Conservation (phyloP, 2,113 vertebrate species). For the Strix aluco region DNA sequence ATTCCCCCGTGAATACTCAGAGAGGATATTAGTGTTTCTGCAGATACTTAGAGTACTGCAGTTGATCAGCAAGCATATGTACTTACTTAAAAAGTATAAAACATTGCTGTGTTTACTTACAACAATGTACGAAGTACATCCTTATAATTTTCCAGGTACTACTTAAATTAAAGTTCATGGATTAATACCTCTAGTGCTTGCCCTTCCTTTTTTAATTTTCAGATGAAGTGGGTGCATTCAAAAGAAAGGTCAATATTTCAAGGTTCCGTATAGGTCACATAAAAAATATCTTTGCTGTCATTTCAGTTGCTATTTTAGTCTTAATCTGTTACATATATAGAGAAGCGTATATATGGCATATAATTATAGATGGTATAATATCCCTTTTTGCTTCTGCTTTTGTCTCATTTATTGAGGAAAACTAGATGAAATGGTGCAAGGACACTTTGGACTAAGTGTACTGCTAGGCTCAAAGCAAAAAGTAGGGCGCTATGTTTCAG, state of each 20-base stretch:
- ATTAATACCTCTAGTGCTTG: not conserved
- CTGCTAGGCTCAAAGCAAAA: not conserved
- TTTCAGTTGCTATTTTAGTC: not conserved
- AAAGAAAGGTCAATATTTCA: not conserved
- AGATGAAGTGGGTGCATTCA: not conserved
- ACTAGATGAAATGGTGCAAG: not conserved
- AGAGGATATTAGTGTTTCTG: slow-evolving; percentile 64
- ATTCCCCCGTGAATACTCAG: slow-evolving; percentile 63
- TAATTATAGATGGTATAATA: not conserved
- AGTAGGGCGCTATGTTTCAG: not conserved
- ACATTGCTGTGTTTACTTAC: not conserved
- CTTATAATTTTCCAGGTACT: not conserved
- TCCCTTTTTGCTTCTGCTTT: not conserved
- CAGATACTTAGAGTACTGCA: slow-evolving; percentile 50
- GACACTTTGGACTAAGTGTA: not conserved
- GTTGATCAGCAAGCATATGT: not conserved
- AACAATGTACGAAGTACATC: not conserved
- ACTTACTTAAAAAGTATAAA: not conserved
- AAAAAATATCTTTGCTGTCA: not conserved
- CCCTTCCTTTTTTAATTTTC: not conserved
- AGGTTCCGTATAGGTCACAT: not conserved
- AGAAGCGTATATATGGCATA: not conserved
- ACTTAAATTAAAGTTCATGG: not conserved
- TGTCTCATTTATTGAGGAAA: not conserved
- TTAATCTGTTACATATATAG: not conserved